phyloP scores from a whole-genome alignment of 1,140 invertebrate species.

The Yoshiicerus persimilis region DNA sequence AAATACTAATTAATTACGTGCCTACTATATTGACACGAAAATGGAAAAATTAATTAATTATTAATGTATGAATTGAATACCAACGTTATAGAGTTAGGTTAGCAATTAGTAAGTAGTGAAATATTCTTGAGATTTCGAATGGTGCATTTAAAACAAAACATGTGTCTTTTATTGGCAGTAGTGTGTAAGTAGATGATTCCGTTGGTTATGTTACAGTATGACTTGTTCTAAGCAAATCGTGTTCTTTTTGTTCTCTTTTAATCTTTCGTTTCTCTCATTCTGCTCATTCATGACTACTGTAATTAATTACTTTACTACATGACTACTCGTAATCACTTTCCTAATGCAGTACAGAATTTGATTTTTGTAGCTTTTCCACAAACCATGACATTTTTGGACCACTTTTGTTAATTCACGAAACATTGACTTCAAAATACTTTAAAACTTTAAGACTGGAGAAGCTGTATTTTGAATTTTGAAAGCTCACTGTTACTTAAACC shows the following conservation, averaged over 20 bases:
- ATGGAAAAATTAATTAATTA: background rate
- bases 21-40: background rate
- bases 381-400: constrained; percentile 5
- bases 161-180: background rate
- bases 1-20: background rate
- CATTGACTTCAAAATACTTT: background rate
- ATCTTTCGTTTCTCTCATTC: background rate
- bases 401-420: background rate
- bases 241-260: background rate
- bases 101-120: background rate
- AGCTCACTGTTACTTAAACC: background rate
- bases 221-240: background rate
- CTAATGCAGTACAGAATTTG: background rate
- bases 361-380: background rate
- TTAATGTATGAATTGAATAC: background rate
- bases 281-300: background rate
- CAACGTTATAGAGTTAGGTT: background rate
- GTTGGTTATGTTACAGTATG: background rate
- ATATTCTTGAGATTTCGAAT: background rate
- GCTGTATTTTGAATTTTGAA: constrained; percentile 17
- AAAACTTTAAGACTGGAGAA: constrained; percentile 7
- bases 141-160: background rate
- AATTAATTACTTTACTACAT: background rate
- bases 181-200: background rate
- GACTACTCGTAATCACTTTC: background rate